These are phyloP conservation scores for Atopsyche davidsoni DNA, from an alignment of 1,140 invertebrate genomes.

Conservation along the genomic window DNA sequence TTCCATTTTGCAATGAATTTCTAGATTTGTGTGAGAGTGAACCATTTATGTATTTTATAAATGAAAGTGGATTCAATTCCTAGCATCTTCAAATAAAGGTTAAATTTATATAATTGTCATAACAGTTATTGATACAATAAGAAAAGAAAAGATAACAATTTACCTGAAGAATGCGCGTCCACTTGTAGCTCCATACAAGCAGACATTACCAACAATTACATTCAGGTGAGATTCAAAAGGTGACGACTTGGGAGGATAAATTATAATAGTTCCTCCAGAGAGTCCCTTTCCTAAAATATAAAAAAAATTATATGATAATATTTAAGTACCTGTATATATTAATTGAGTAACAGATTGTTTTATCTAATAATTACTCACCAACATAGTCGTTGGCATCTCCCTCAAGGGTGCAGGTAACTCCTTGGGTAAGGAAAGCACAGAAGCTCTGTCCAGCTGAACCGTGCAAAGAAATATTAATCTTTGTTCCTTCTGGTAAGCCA, in stretches of 20 bases:
- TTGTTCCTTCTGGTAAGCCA: constrained; percentile 75
- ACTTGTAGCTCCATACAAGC: constrained; percentile 93
- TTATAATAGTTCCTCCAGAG: constrained; percentile 91
- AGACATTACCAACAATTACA: constrained; percentile 97
- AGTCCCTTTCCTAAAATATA: constrained; percentile 66
- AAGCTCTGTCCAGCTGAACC: constrained; percentile 99
- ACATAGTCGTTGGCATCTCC: constrained; percentile 99
- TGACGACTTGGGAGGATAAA: constrained; percentile 85
- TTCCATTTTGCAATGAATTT: not conserved
- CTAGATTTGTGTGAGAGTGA: too few species aligned
- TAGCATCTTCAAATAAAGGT: too few species aligned
- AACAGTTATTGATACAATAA: not conserved
- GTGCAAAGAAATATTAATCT: constrained; percentile 78
- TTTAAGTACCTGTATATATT: constrained; percentile 2
- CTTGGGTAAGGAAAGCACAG: constrained; percentile 93
- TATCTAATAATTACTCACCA: constrained; percentile 48
- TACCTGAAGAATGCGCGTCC: constrained; percentile 93
- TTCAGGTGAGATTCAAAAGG: constrained; percentile 86
- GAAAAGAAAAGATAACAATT: constrained; percentile 6
- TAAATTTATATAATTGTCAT: not conserved
- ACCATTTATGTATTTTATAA: not conserved
- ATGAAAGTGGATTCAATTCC: constrained; percentile 2
- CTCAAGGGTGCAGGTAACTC: constrained; percentile 84
- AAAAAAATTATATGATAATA: constrained; percentile 23
- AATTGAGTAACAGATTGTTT: constrained; percentile 45